These are phyloP conservation scores for Xylocopa sonorina DNA, from an alignment of 1,140 invertebrate genomes.

Conservation along the genomic window DNA sequence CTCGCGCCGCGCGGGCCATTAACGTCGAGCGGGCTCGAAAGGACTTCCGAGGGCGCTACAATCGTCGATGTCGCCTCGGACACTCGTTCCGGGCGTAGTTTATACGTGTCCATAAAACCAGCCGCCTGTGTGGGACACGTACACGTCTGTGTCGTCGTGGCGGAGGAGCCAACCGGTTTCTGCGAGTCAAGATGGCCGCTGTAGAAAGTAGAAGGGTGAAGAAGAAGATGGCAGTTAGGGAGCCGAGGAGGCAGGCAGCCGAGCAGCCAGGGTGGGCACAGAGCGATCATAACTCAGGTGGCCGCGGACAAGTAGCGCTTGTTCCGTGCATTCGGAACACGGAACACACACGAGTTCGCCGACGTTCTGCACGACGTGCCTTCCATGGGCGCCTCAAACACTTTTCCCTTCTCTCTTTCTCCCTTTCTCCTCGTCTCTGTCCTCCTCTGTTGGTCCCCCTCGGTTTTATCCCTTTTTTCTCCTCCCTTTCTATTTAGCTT, in stretches of 20 bases:
- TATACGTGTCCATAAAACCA: slow-evolving; percentile 12
- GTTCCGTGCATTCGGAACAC: slow-evolving; percentile 77
- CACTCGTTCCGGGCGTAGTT: neutral
- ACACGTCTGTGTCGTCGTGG: slow-evolving; percentile 10
- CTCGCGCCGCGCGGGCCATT: slow-evolving; percentile 49
- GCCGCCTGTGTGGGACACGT: slow-evolving; percentile 22
- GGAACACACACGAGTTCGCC: slow-evolving; percentile 73
- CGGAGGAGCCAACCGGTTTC: slow-evolving; percentile 68
- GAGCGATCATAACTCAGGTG: slow-evolving; percentile 78
- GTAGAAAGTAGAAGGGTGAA: slow-evolving; percentile 66
- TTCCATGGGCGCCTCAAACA: slow-evolving; percentile 49
- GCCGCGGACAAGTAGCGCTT: slow-evolving; percentile 76
- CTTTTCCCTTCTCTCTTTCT: slow-evolving; percentile 40
- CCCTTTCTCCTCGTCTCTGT: neutral
- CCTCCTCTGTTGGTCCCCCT: slow-evolving; percentile 6
- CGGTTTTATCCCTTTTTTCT: neutral
- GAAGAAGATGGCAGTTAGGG: slow-evolving; percentile 64
- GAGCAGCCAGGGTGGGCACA: slow-evolving; percentile 72
- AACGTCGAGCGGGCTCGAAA: slow-evolving; percentile 37
- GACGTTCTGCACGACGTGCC: slow-evolving; percentile 66
- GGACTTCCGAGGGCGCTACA: slow-evolving; percentile 49
- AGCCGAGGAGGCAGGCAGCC: slow-evolving; percentile 52
- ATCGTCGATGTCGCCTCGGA: slow-evolving; percentile 43
- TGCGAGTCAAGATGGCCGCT: slow-evolving; percentile 72
- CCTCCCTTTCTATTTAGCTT: slow-evolving; percentile 13